Conservation (phyloP, 2,888 invertebrate species). For the Heliconius charithonia region DNA sequence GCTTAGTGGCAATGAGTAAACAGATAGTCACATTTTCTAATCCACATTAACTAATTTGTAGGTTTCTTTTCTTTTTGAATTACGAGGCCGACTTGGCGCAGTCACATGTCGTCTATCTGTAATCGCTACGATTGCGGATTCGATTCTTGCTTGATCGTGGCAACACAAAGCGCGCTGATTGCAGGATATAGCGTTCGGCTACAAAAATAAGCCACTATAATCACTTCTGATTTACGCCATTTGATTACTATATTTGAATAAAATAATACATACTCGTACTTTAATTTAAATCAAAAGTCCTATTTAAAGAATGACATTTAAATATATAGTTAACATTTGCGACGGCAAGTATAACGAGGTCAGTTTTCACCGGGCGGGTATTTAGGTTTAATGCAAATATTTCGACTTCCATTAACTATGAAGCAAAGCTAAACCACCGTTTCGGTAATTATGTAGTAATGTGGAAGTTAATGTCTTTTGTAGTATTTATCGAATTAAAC, state of each 20-base stretch:
- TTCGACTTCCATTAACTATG: slow-evolving; percentile 11
- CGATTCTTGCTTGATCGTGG: too few relatives aligned
- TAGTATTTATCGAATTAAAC: background rate
- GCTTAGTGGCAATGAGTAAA: background rate
- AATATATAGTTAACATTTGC: background rate
- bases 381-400: slow-evolving; percentile 26
- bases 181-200: too few relatives aligned
- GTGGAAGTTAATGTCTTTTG: background rate
- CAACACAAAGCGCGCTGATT: too few relatives aligned
- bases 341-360: slow-evolving; percentile 19
- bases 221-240: too few relatives aligned
- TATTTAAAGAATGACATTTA: background rate
- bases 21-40: background rate
- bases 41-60: background rate
- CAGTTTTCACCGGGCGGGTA: background rate
- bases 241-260: too few relatives aligned
- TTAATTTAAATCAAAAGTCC: too few relatives aligned
- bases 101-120: background rate
- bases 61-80: background rate
- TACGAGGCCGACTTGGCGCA: background rate
- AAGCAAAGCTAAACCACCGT: background rate
- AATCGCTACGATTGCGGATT: background rate
- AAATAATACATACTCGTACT: too few relatives aligned
- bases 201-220: too few relatives aligned
- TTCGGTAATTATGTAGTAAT: background rate